Conservation (phyloP, 2,888 invertebrate genomes). For the Drosophila flavopinicola region DNA sequence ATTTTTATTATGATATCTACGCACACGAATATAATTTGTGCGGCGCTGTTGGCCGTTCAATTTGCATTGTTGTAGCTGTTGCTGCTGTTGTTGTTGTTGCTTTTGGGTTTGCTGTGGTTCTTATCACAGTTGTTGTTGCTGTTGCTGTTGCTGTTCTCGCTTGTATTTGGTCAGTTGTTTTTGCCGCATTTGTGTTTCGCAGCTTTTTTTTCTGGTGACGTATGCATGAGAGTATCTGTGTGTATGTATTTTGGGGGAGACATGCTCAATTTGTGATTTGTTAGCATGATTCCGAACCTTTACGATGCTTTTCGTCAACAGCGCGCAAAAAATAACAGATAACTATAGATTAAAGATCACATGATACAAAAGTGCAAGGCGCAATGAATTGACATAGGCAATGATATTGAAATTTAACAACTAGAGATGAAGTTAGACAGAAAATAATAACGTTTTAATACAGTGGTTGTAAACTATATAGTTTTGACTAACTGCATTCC, state of each 20-base stretch:
- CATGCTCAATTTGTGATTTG: conserved; percentile 43
- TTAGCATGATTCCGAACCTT: conserved; percentile 39
- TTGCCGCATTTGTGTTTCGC: conserved; percentile 24
- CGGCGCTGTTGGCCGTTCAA: conserved; percentile 23
- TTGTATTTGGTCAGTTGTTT: conserved; percentile 46
- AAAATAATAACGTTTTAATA: no score
- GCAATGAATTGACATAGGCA: conserved; percentile 19
- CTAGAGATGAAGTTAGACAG: background rate
- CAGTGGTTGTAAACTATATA: no score
- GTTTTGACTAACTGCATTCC: no score
- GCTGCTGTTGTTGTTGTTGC: conserved; percentile 4
- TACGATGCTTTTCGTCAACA: conserved; percentile 13
- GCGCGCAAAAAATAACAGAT: conserved; percentile 1
- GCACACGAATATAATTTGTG: conserved; percentile 61
- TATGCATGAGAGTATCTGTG: conserved; percentile 1
- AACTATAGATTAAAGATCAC: conserved; percentile 30
- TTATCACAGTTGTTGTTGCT: conserved; percentile 30
- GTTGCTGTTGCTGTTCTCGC: conserved; percentile 20
- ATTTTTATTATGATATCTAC: conserved; percentile 83
- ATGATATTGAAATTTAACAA: background rate
- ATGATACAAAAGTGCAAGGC: conserved; percentile 23
- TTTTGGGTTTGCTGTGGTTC: conserved; percentile 42
- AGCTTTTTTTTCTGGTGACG: conserved; percentile 38
- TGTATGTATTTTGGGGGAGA: background rate
- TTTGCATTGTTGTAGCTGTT: conserved; percentile 38